Percentiles rank a stretch among this genome's conserved stretches.
phyloP scores from a whole-genome alignment of 2,888 invertebrate genomes.

The Drosophila gaucha region DNA sequence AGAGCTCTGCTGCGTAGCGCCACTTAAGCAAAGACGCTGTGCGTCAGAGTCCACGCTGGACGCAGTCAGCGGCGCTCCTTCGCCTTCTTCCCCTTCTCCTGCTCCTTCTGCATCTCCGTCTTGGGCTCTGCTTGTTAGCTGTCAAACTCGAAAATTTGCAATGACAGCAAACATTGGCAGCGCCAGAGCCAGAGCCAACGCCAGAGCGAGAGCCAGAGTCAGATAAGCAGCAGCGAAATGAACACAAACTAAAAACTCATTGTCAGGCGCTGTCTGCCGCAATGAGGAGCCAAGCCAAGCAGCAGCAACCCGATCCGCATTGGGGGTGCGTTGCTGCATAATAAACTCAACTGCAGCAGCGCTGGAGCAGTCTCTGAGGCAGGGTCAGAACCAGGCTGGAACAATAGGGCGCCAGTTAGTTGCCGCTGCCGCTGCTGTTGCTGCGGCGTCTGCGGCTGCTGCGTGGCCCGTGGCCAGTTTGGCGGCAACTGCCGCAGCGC shows the following conservation, averaged over 20 bases:
- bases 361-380: conserved; percentile 1
- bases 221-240: conserved; percentile 61
- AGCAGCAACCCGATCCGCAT: conserved; percentile 59
- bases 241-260: conserved; percentile 78
- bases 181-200: conserved; percentile 24
- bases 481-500: conserved; percentile 62
- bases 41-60: conserved; percentile 54
- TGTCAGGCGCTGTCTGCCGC: conserved; percentile 74
- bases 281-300: conserved; percentile 29
- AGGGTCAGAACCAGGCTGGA: conserved; percentile 32
- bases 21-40: conserved; percentile 73
- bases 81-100: conserved; percentile 2
- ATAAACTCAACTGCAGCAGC: conserved; percentile 59
- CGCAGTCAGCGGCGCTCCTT: conserved; percentile 18
- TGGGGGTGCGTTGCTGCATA: conserved; percentile 78
- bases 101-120: conserved; percentile 17
- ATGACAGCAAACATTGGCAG: conserved; percentile 82
- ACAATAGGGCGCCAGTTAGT: conserved; percentile 77
- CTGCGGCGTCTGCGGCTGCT: conserved; percentile 23
- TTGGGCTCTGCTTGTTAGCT: conserved; percentile 78
- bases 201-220: conserved; percentile 14
- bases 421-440: conserved; percentile 36
- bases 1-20: conserved; percentile 65
- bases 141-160: conserved; percentile 84
- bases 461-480: conserved; percentile 22